Evolutionary conservation across 2,888 invertebrate species (phyloP).

Genomic region (Zelleria hepariella): DNA sequence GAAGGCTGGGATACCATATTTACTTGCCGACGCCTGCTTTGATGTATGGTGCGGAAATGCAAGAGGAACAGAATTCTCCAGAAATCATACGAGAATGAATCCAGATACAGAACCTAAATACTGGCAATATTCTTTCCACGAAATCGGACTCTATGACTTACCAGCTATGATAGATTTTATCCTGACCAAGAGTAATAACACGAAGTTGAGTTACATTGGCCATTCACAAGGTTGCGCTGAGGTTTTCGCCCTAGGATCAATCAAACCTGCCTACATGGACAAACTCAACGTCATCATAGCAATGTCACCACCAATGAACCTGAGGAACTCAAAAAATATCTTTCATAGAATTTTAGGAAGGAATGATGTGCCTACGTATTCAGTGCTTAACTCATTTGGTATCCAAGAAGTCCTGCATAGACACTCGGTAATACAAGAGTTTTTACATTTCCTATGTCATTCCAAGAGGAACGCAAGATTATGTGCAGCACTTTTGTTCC

Average conservation of each 20-base stretch:
- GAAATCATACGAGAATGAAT: slow-evolving; percentile 45
- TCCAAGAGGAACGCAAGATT: background rate
- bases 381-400: background rate
- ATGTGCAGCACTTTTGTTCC: background rate
- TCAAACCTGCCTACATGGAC: background rate
- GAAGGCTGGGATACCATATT: background rate
- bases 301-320: background rate
- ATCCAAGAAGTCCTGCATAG: background rate
- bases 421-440: background rate
- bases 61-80: slow-evolving; percentile 73
- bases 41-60: slow-evolving; percentile 76
- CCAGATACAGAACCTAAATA: slow-evolving; percentile 33
- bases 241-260: background rate
- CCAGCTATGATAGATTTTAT: slow-evolving; percentile 80
- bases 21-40: background rate
- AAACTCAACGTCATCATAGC: background rate
- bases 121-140: slow-evolving; percentile 78
- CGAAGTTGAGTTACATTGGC: slow-evolving; percentile 70
- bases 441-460: background rate
- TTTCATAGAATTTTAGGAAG: background rate
- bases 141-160: slow-evolving; percentile 78
- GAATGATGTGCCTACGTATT: background rate
- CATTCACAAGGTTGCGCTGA: background rate
- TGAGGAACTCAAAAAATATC: background rate
- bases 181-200: slow-evolving; percentile 49